phyloP scores from a whole-genome alignment of 2,888 invertebrate genomes.

The Leptopilina drosophilae region DNA sequence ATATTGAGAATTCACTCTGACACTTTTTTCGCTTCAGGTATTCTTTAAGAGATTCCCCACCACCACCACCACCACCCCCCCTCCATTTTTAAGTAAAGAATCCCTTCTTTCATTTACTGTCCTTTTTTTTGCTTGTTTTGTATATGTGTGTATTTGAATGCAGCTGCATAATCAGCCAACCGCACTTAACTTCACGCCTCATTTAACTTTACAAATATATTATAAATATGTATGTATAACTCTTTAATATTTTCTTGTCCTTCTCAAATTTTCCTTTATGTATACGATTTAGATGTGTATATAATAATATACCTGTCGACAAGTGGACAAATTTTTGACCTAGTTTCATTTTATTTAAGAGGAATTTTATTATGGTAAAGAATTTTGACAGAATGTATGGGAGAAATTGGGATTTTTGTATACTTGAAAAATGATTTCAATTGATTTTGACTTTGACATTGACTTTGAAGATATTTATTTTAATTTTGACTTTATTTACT shows the following conservation, averaged over 20 bases:
- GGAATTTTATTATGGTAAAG: no score
- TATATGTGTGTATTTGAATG: constrained; percentile 8
- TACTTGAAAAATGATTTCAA: no score
- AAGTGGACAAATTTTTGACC: no score
- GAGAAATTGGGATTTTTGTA: no score
- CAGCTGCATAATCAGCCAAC: constrained; percentile 58
- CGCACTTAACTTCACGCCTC: constrained; percentile 55
- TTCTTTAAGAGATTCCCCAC: neutral
- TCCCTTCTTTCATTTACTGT: neutral
- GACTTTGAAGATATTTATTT: no score
- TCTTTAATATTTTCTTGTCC: constrained; percentile 59
- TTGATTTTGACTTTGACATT: no score
- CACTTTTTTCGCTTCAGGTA: constrained; percentile 26
- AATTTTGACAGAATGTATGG: no score
- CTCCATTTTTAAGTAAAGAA: neutral
- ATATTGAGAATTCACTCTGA: neutral
- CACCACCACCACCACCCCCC: no score
- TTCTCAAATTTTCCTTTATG: constrained; percentile 53
- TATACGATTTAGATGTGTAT: no score
- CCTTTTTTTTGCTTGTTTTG: neutral
- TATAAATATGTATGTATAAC: constrained; percentile 61
- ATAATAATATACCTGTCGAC: no score
- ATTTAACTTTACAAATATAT: constrained; percentile 61
- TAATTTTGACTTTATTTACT: no score
- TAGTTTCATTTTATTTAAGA: no score